These are phyloP conservation scores for Yponomeuta evonymella DNA, from an alignment of 2,888 invertebrate species.

Conservation along the genomic window DNA sequence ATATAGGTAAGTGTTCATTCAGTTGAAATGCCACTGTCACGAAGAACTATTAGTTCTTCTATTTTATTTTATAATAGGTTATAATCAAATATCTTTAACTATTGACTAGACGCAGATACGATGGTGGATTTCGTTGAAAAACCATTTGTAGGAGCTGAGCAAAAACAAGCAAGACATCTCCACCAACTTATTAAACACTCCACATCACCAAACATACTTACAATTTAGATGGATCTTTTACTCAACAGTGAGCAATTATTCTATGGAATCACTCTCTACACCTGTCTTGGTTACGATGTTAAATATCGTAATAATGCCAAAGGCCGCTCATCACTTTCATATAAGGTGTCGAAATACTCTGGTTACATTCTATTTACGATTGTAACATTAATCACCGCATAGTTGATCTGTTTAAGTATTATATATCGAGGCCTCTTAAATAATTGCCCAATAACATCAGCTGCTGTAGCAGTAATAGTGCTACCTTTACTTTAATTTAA, in stretches of 20 bases:
- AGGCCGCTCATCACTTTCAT: slow-evolving; percentile 15
- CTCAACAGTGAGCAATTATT: neutral
- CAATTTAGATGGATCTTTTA: neutral
- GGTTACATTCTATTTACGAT: slow-evolving; percentile 28
- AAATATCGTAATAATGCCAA: slow-evolving; percentile 8
- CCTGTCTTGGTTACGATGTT: slow-evolving; percentile 3
- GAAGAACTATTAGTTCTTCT: too few relatives aligned
- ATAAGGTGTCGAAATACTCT: slow-evolving; percentile 23
- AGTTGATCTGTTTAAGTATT: slow-evolving; percentile 27
- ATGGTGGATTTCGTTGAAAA: too few relatives aligned
- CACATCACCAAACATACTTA: neutral
- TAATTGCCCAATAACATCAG: slow-evolving; percentile 25
- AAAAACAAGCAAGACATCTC: neutral
- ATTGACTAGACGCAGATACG: too few relatives aligned
- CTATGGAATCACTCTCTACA: neutral
- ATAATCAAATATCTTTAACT: too few relatives aligned
- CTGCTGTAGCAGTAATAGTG: slow-evolving; percentile 2
- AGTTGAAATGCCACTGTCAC: too few relatives aligned
- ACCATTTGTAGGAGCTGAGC: neutral
- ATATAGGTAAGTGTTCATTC: too few relatives aligned
- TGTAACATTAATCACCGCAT: slow-evolving; percentile 32
- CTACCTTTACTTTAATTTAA: slow-evolving; percentile 6
- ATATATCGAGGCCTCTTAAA: slow-evolving; percentile 30
- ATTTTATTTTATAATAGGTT: too few relatives aligned
- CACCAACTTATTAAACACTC: neutral